A percentile compares a stretch with the other conserved stretches of the same genome.
Conservation (phyloP, 2,797 vertebrate species). For the Heliangelus exortis region DNA sequence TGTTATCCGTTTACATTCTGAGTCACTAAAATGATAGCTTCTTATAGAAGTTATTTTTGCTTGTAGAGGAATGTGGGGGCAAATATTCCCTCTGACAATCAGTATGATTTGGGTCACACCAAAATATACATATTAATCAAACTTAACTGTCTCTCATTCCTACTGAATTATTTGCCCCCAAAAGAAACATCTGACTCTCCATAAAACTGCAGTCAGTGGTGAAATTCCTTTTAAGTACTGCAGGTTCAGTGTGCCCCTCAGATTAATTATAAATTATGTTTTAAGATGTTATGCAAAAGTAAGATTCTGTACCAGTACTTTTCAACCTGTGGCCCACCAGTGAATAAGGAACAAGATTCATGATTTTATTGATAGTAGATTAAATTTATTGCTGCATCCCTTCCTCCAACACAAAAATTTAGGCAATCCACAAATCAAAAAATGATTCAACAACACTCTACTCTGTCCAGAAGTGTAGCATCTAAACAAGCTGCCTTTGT, state of each 20-base stretch:
- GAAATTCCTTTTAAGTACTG: neutral
- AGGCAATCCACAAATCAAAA: neutral
- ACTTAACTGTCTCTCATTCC: constrained; percentile 12
- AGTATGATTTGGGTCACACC: constrained; percentile 30
- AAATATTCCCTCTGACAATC: constrained; percentile 41
- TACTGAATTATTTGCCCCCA: constrained; percentile 15
- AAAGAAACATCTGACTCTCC: constrained; percentile 32
- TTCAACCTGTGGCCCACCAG: neutral
- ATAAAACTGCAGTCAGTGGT: neutral
- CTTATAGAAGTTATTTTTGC: constrained; percentile 43
- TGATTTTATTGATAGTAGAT: neutral
- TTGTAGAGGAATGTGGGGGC: neutral
- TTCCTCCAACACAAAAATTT: neutral
- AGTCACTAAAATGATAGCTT: constrained; percentile 44
- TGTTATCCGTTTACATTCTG: constrained; percentile 21
- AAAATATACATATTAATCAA: constrained; percentile 40
- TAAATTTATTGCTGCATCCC: neutral
- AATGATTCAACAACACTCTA: neutral
- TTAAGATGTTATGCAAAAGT: neutral
- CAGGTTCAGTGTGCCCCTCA: neutral
- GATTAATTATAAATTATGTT: constrained; percentile 15
- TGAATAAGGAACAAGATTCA: neutral
- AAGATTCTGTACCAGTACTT: neutral
- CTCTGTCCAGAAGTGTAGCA: neutral
- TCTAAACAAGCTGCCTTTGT: neutral